Evolutionary conservation across 2,797 vertebrate genomes (phyloP), one percentile per base, ranked within the genome.

Genomic region (Todus mexicanus): DNA sequence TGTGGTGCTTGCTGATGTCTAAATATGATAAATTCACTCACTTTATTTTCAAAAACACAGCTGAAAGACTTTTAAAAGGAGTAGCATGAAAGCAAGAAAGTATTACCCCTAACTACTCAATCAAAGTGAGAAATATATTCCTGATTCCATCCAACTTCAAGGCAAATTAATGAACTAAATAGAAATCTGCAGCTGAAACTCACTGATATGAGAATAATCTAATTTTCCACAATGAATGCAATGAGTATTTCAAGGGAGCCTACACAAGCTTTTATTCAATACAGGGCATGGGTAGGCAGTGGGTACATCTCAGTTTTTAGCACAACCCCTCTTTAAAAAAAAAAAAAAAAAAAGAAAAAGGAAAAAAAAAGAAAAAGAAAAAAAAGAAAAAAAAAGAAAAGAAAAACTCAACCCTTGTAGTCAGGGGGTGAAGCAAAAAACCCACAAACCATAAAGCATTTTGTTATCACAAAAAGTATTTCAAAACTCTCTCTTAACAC

Each of bases 81-180:
- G 38, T 86, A 93, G 76, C 54, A 92, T 42, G 50, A 84, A 88
- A 91, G 92, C 72, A 72, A 91, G 85, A 85, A 96, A 87, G n/a
- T 94, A 86, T 91, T 60, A 87, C 90, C 31, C 66, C 91, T 90
- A 95, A 94, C 94, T 94, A 84, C 86, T 92, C 95, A 94, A 96
- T 97, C 90, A 96, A 97, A 96, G 81, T 88, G 87, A 95, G 82
- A 96, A 93, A 95, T 95, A 73, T 84, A 93, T 94, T 95, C 95
- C 78, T 89, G 68, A 94, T 95, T 95, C 92, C 60, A 94, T 93
- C 92, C 88, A 94, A 94, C 93, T 95, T 79, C 87, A 85, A 97
- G 95, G 72, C 85, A 96, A 95, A 94, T 90, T 93, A 96, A 96
- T 95, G 95, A 94, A 88, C 31, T 96, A 85, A 94, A 81, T 90